phyloP scores from a whole-genome alignment of 2,888 invertebrate genomes.

The Zelleria hepariella region DNA sequence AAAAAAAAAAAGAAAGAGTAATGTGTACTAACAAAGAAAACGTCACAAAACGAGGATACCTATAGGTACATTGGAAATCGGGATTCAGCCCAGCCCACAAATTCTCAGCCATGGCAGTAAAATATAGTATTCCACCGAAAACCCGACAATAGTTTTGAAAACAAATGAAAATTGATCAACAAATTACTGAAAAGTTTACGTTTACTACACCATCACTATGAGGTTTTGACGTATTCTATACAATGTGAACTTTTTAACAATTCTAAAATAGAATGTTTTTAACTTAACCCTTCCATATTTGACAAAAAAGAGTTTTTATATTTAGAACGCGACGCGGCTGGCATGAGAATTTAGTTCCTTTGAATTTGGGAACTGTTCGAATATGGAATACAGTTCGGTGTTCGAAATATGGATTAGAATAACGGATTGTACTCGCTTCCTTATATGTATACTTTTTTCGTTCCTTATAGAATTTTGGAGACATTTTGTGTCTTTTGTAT shows the following conservation, averaged over 20 bases:
- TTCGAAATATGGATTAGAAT: constrained; percentile 45
- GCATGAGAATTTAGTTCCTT: constrained; percentile 65
- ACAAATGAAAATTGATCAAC: too few species aligned
- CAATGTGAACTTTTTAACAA: constrained; percentile 71
- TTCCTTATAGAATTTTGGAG: constrained; percentile 11
- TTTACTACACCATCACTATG: constrained; percentile 26
- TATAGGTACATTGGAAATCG: too few species aligned
- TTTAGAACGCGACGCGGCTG: constrained; percentile 62
- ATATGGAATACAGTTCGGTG: constrained; percentile 44
- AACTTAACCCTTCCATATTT: constrained; percentile 73
- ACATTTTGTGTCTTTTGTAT: not conserved
- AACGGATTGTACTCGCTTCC: constrained; percentile 28
- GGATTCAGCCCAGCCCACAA: too few species aligned
- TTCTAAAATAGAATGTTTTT: constrained; percentile 71
- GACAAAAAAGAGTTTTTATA: constrained; percentile 66
- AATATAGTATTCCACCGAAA: too few species aligned
- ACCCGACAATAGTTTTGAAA: too few species aligned
- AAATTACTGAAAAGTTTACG: not conserved
- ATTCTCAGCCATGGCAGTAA: too few species aligned
- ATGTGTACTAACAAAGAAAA: too few species aligned
- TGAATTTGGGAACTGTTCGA: constrained; percentile 59
- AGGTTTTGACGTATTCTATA: constrained; percentile 71
- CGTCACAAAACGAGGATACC: too few species aligned
- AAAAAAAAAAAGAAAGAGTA: too few species aligned
- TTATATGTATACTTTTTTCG: constrained; percentile 9